A percentile compares a stretch with the other conserved stretches of the same genome.
These are phyloP conservation scores for Drosophila ohnishii DNA, from an alignment of 1,140 invertebrate species.

Conservation along the genomic window DNA sequence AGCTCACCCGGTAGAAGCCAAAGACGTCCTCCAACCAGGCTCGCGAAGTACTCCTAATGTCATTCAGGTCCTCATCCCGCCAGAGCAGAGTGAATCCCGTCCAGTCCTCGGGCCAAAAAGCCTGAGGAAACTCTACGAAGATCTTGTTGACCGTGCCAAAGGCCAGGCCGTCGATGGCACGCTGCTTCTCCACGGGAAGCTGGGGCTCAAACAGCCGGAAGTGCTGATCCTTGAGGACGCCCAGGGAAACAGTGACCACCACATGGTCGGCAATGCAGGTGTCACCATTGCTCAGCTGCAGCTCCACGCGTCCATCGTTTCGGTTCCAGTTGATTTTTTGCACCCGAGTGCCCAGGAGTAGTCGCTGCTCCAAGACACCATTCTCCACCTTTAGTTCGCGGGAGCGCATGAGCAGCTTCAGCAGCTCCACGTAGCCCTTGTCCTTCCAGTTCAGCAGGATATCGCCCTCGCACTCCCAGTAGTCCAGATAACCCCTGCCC, in stretches of 20 bases:
- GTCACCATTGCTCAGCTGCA: slow-evolving; percentile 86
- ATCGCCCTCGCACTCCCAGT: slow-evolving; percentile 87
- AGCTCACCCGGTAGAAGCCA: slow-evolving; percentile 87
- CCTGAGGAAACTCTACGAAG: slow-evolving; percentile 87
- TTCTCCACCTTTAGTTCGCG: slow-evolving; percentile 73
- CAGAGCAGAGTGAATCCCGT: slow-evolving; percentile 85
- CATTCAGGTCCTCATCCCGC: slow-evolving; percentile 84
- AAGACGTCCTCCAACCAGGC: slow-evolving; percentile 87
- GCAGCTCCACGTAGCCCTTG: slow-evolving; percentile 85
- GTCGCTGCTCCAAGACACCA: slow-evolving; percentile 76
- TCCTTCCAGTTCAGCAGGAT: slow-evolving; percentile 86
- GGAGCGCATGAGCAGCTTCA: slow-evolving; percentile 86
- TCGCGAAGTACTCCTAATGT: slow-evolving; percentile 84
- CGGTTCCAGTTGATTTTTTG: slow-evolving; percentile 83
- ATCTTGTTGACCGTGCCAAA: slow-evolving; percentile 91
- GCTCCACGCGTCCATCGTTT: slow-evolving; percentile 73
- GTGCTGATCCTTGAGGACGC: slow-evolving; percentile 87
- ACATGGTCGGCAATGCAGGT: slow-evolving; percentile 86
- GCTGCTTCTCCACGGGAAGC: slow-evolving; percentile 86
- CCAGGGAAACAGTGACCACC: slow-evolving; percentile 88
- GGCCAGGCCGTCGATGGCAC: slow-evolving; percentile 86
- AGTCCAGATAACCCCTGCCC: slow-evolving; percentile 84
- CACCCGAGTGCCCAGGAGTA: slow-evolving; percentile 84
- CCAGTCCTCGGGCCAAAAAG: slow-evolving; percentile 87
- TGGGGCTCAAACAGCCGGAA: slow-evolving; percentile 86